These are phyloP conservation scores for Plagiodera versicolora DNA, from an alignment of 2,888 invertebrate genomes.

Conservation along the genomic window DNA sequence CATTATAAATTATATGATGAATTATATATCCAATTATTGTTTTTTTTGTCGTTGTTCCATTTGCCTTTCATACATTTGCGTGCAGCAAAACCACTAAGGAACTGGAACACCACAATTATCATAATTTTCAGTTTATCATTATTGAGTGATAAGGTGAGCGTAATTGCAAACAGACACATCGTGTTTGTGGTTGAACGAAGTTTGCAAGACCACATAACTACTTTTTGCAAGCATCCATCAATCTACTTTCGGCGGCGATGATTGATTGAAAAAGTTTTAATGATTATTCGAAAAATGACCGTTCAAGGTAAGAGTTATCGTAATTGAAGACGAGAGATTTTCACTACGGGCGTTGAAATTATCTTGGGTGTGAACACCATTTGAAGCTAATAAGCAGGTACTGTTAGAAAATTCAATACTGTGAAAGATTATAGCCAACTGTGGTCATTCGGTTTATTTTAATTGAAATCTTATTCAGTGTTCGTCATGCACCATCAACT, in stretches of 20 bases:
- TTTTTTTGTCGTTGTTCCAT: conserved; percentile 9
- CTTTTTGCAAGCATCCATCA: background rate
- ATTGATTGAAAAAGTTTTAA: background rate
- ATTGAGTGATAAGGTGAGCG: conserved; percentile 19
- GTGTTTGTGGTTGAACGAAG: background rate
- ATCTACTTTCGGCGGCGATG: background rate
- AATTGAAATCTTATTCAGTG: too few species aligned
- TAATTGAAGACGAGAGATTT: background rate
- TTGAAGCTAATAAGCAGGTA: too few species aligned
- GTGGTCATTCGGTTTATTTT: background rate
- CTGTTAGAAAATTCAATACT: background rate
- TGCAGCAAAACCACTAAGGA: conserved; percentile 16
- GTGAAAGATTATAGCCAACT: background rate
- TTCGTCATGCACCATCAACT: too few species aligned
- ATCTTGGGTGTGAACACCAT: background rate
- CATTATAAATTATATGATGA: too few species aligned
- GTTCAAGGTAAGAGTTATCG: background rate
- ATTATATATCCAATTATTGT: conserved; percentile 26
- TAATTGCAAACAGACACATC: background rate
- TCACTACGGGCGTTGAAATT: background rate
- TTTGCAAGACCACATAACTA: background rate
- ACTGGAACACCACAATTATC: conserved; percentile 26
- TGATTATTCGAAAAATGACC: background rate
- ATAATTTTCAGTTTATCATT: conserved; percentile 22
- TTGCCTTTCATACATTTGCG: conserved; percentile 7